Base-by-base conservation (phyloP, 2,797 vertebrate species). In the Rhabdomys pumilio region DNA sequence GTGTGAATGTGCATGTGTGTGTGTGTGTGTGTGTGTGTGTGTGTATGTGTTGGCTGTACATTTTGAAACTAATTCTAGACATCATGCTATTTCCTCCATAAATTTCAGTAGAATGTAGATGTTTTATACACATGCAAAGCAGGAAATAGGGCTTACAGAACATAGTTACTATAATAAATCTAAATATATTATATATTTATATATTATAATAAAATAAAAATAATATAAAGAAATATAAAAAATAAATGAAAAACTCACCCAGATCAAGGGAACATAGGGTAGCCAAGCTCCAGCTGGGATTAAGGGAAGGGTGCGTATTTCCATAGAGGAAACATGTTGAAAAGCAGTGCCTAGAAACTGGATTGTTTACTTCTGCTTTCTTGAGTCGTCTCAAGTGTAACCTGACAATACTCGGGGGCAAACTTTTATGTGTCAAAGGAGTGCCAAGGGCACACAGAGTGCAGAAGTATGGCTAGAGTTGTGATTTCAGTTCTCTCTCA, bases 111-210 rank as follows among this genome's bases (percentile, higher is more conserved):
- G 57, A 38, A 65, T 82, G 0, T 50, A 98, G 96, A 84, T 72
- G 95, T 97, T 96, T 86, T 88, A 73, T 96, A 87, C 90, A 97
- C 84, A 92, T 97, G 93, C 88, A 97, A 93, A 86, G 26, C 73
- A 96, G 94, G 92, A 98, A 97, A 91, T 3, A 73, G 47, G 89
- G 91, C 81, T 63, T 53, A 89, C 15, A 90, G 76, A 26, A 65
- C 55, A 94, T 90, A 44, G 91, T 95, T 96, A 96, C n/a, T 86
- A 53, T 89, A 96, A 92, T 95, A 97, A 97, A 97, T 69, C 17
- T 69, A 34, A 61, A 61, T 61, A 61, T 24, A 61, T 9, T 24
- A 24, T 61, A 22, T 61, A 61, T 24, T 61, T 65, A 26, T 26
- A 63, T 65, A 65, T n/a, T 69, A 15, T 69, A 24, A 69, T 69